A percentile compares a stretch with the other conserved stretches of the same genome.
Evolutionary conservation across 1,140 invertebrate genomes (phyloP).

Genomic region (Aphis craccivora): DNA sequence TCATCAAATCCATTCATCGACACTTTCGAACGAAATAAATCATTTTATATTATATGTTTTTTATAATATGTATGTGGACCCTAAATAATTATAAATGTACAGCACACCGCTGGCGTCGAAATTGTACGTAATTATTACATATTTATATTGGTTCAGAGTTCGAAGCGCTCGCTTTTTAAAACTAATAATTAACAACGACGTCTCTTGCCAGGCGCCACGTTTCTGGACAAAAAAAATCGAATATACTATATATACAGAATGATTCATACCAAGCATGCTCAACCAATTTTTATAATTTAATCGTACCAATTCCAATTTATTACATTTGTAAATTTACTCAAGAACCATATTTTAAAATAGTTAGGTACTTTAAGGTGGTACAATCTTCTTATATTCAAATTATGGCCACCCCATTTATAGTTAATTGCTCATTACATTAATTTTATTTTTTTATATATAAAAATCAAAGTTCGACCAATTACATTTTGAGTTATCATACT

Average conservation of each 20-base stretch:
- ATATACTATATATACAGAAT: background rate
- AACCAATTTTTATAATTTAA: background rate
- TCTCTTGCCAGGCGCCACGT: background rate
- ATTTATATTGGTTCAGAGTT: background rate
- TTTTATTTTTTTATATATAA: background rate
- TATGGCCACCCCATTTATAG: no score
- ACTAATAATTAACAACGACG: background rate
- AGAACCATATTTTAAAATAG: background rate
- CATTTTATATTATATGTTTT: no score
- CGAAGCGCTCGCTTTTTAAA: background rate
- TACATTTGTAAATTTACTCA: background rate
- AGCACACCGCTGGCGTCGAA: background rate
- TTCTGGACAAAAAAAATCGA: constrained; percentile 2
- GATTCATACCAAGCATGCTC: background rate
- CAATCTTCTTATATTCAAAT: background rate
- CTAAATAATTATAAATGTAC: background rate
- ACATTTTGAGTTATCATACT: background rate
- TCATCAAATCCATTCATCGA: background rate
- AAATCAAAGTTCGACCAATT: background rate
- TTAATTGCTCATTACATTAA: background rate
- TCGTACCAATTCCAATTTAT: background rate
- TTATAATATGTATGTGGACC: background rate
- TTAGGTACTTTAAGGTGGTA: background rate
- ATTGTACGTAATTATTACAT: background rate
- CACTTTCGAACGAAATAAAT: background rate